Conservation (phyloP, 2,888 invertebrate genomes). For the Mesodorylaimus sp. region DNA sequence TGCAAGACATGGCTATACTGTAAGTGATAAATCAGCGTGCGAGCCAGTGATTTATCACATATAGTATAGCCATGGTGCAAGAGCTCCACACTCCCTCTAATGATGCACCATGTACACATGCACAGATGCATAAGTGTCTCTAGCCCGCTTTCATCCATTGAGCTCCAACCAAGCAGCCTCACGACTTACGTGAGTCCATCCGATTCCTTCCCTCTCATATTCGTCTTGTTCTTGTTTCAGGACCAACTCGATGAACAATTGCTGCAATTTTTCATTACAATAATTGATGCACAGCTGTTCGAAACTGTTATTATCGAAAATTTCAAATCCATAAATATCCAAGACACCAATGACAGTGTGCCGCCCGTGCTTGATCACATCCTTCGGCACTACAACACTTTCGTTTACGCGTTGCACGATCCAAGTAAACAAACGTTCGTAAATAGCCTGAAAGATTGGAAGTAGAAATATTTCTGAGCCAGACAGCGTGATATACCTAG, state of each 20-base stretch:
- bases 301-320: conserved; percentile 72
- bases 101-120: too few species aligned
- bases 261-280: conserved; percentile 94
- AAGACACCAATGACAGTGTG: conserved; percentile 76
- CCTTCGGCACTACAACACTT: conserved; percentile 56
- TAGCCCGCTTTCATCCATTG: too few species aligned
- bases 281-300: conserved; percentile 99
- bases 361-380: conserved; percentile 37
- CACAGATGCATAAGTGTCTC: too few species aligned
- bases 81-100: too few species aligned
- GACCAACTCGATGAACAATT: conserved; percentile 88
- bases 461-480: not conserved
- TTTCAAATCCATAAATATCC: conserved; percentile 97
- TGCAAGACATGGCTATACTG: too few species aligned
- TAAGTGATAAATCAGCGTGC: too few species aligned
- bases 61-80: too few species aligned
- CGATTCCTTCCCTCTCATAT: conserved; percentile 80
- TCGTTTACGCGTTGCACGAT: conserved; percentile 77
- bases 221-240: conserved; percentile 95
- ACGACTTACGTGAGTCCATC: conserved; percentile 54
- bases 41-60: too few species aligned
- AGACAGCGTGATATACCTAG: not conserved
- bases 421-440: conserved; percentile 82
- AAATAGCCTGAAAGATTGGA: conserved; percentile 49
- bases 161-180: not conserved